Base-by-base conservation (phyloP, 1,140 invertebrate species). In the Laupala kohalensis region DNA sequence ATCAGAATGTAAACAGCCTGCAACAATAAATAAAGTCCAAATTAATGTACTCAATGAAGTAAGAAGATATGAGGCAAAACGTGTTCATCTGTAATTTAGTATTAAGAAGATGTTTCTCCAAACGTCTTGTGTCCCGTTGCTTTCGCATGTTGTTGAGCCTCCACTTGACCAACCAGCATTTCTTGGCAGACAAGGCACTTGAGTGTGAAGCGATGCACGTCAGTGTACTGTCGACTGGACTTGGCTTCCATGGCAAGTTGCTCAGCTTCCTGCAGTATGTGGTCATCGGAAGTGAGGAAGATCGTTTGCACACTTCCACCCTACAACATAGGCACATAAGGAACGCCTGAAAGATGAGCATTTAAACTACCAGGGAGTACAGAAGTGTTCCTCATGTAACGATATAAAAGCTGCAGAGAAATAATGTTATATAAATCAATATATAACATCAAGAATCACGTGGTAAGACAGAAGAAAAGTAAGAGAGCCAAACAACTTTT, bases 221-320 rank as follows among this genome's bases (percentile, higher is more conserved):
- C 94, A 5, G 95, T 97, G 78, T 88, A 97, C 77, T 94, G 94
- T 74, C 92, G 85, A 75, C 90, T 91, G 15, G 88, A 89, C 81
- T 94, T 93, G 0, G 93, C 93, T 83, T 97, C 94, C 71, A 86
- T 83, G 0, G 93, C 94, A 27, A 98, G 78, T 78, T 93, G 89
- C 73, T 91, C 86, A 0, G 95, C 96, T 79, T 94, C 88, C 62
- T 84, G 80, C 63, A 94, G 83, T 27, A 95, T 84, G 6, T 81
- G 82, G 70, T 88, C 83, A 79, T 97, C 92, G 71, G 88, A 86
- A 0, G 85, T 82, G 0, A 89, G 88, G 78, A 97, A 97, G 72
- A 94, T 88, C 9, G 94, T 95, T 79, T 87, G 85, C 75, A 90
- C 88, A 53, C 83, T 82, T 37, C 84, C 84, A 76, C 87, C 88